Conservation (phyloP, 2,113 vertebrate genomes). For the Myrmophylax atrothorax region DNA sequence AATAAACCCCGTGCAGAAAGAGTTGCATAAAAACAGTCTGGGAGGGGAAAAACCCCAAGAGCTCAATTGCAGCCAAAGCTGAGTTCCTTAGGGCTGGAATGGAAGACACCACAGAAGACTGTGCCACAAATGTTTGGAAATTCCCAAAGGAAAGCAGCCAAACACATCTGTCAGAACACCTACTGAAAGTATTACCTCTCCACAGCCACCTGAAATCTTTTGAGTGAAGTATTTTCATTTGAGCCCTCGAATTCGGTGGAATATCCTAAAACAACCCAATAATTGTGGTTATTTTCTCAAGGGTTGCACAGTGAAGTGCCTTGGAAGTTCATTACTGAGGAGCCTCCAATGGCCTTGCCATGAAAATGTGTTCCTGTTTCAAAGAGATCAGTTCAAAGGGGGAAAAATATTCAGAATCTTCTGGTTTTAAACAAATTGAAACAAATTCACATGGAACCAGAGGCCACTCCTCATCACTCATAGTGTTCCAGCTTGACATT, state of each 20-base stretch:
- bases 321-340: neutral
- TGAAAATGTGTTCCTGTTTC: neutral
- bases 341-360: neutral
- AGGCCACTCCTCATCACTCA: neutral
- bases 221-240: neutral
- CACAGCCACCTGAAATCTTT: neutral
- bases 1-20: neutral
- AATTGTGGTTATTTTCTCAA: constrained; percentile 2
- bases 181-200: neutral
- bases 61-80: neutral
- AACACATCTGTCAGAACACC: neutral
- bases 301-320: neutral
- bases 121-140: neutral
- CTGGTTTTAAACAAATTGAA: neutral
- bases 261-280: neutral
- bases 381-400: neutral
- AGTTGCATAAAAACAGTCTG: neutral
- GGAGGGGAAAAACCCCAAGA: neutral
- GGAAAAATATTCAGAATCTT: neutral
- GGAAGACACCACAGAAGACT: neutral
- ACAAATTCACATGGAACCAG: neutral
- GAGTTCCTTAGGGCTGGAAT: neutral
- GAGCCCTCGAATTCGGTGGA: neutral
- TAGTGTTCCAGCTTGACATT: neutral
- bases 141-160: neutral